These are phyloP conservation scores for Craniophora ligustri DNA, from an alignment of 2,888 invertebrate species.

Conservation along the genomic window DNA sequence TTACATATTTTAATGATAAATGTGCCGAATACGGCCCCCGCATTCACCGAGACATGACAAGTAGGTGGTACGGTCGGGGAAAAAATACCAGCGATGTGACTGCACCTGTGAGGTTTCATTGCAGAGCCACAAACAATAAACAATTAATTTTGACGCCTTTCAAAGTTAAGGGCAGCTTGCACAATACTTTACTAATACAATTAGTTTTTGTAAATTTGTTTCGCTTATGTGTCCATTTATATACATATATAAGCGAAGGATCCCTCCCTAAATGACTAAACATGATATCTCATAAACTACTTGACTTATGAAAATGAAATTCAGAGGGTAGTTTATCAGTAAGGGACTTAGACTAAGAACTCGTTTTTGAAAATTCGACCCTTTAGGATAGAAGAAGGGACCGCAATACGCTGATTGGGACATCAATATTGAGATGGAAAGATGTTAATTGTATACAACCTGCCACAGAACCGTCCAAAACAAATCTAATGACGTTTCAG, in stretches of 20 bases:
- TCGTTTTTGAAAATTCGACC: too few species aligned
- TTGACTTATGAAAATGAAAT: too few species aligned
- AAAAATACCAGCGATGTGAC: slow-evolving; percentile 43
- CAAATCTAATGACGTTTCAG: slow-evolving; percentile 45
- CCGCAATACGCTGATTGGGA: too few species aligned
- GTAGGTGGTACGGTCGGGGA: slow-evolving; percentile 61
- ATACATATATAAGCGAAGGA: too few species aligned
- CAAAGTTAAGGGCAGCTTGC: slow-evolving; percentile 12
- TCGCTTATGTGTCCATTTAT: too few species aligned
- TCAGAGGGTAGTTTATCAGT: too few species aligned
- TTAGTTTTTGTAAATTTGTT: neutral
- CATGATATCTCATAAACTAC: too few species aligned
- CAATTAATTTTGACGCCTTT: slow-evolving; percentile 17
- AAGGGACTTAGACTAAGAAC: too few species aligned
- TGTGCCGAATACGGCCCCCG: slow-evolving; percentile 68
- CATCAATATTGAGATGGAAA: neutral
- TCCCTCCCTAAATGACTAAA: too few species aligned
- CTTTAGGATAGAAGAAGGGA: too few species aligned
- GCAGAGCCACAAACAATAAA: slow-evolving; percentile 21
- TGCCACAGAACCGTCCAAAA: slow-evolving; percentile 43
- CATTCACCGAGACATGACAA: slow-evolving; percentile 57
- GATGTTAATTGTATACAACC: slow-evolving; percentile 31
- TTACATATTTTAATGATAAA: slow-evolving; percentile 58
- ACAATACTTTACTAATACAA: neutral
- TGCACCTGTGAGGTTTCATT: slow-evolving; percentile 2